Conservation (phyloP, 2,888 invertebrate species). For the Euplexia lucipara region DNA sequence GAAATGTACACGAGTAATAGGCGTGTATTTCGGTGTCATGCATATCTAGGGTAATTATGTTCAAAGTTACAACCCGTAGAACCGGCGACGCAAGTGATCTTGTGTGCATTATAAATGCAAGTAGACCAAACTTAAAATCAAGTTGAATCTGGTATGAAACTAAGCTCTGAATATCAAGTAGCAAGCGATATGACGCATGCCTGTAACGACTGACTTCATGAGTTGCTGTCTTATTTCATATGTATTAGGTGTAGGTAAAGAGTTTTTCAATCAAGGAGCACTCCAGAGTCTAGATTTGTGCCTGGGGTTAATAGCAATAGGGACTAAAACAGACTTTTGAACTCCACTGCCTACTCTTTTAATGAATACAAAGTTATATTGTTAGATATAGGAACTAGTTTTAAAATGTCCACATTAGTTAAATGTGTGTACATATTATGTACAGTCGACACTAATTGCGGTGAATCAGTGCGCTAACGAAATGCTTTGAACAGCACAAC, state of each 20-base stretch:
- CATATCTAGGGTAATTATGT: constrained; percentile 45
- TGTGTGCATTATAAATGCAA: constrained; percentile 54
- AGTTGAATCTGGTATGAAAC: constrained; percentile 53
- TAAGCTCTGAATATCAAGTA: constrained; percentile 56
- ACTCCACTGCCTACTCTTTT: background rate
- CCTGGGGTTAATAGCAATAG: background rate
- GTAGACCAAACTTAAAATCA: constrained; percentile 53
- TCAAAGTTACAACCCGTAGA: constrained; percentile 44
- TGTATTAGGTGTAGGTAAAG: constrained; percentile 5
- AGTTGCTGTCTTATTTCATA: constrained; percentile 16
- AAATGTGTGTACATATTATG: no score
- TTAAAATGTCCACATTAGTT: background rate
- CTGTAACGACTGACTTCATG: constrained; percentile 30
- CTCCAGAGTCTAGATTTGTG: background rate
- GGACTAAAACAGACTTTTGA: background rate
- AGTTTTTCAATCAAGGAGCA: background rate
- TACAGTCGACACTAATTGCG: no score
- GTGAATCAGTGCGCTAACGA: no score
- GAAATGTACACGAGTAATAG: constrained; percentile 12
- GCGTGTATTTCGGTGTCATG: constrained; percentile 21
- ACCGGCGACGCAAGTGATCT: constrained; percentile 47
- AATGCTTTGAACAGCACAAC: no score
- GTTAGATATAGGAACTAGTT: background rate
- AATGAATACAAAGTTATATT: background rate
- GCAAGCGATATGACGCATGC: constrained; percentile 46